Base-by-base conservation (phyloP, 2,113 vertebrate species). In the Plestiodon gilberti region DNA sequence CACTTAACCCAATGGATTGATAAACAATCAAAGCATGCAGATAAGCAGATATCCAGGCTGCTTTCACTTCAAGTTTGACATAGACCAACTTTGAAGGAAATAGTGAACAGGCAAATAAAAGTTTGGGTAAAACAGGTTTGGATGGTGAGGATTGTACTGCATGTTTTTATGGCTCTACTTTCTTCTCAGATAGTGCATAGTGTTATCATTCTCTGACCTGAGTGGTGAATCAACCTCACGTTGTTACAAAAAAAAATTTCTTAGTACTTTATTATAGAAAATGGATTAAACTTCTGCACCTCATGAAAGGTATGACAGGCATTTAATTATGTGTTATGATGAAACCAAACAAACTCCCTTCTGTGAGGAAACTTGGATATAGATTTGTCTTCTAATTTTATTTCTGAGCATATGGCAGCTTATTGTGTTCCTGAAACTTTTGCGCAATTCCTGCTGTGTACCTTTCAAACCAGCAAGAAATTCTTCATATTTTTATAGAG, bases 351-450 rank as follows among this genome's bases (percentile, higher is more conserved):
- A 84, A 92, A 89, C 81, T 93, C 84, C 2, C 25, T 88, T 94
- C 91, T 92, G 84, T 89, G 90, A 89, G 95, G 93, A 94, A 96
- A 89, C 89, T 89, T 86, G 1, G 74, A 84, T 79, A 85, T 74
- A 78, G 81, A 78, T 92, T 88, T 90, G 90, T 91, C 55, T 88
- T 89, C 81, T 94, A 89, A 95, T 96, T 95, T 93, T 92, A 94
- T 96, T 94, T 96, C 25, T 78, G 93, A 94, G 83, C 90, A 86
- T 83, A 88, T 83, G 87, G 87, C 28, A 75, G 87, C 91, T 90
- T 89, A 96, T 95, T 94, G 81, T 78, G 76, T 91, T 94, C 80
- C 78, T 55, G 87, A 85, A 90, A 87, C 59, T 87, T 89, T 77
- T 83, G 83, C 88, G 81, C 1, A n/a, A 48, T 67, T 20, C 89